Evolutionary conservation across 2,797 vertebrate genomes (phyloP).

Genomic region (Paratrypauchen microcephalus): DNA sequence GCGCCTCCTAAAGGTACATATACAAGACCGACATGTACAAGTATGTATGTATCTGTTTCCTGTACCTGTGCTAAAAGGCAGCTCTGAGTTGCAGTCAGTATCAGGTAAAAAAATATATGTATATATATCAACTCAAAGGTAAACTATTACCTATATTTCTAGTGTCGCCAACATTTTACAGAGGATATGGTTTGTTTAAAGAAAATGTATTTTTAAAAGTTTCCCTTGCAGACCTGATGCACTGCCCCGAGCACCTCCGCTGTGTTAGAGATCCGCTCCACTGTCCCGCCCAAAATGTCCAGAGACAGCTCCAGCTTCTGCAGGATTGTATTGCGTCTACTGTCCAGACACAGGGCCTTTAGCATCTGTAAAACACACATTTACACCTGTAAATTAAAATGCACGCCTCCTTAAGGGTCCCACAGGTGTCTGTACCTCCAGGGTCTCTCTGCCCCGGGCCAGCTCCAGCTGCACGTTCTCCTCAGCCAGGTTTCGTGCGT

Average conservation of each 20-base stretch:
- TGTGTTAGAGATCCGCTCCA: constrained; percentile 76
- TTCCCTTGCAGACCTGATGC: constrained; percentile 75
- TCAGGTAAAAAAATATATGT: too few species aligned
- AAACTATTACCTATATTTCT: background rate
- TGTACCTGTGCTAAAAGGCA: too few species aligned
- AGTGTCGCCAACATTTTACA: background rate
- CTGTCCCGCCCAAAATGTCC: constrained; percentile 74
- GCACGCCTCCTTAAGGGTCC: background rate
- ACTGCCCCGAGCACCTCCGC: constrained; percentile 85
- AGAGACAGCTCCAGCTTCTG: constrained; percentile 80
- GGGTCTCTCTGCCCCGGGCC: constrained; percentile 72
- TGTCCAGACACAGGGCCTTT: constrained; percentile 71
- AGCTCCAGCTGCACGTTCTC: constrained; percentile 85
- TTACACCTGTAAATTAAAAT: background rate
- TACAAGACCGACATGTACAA: background rate
- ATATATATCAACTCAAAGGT: too few species aligned
- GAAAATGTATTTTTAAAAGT: background rate
- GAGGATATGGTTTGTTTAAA: background rate
- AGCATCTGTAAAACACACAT: constrained; percentile 68
- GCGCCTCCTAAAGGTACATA: constrained; percentile 75
- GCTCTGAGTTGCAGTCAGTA: too few species aligned
- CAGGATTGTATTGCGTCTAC: constrained; percentile 67
- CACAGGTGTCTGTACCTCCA: constrained; percentile 72
- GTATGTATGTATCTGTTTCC: background rate
- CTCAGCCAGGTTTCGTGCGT: constrained; percentile 81